Evolutionary conservation across 2,888 invertebrate genomes (phyloP), one percentile per base, ranked within the genome.

Genomic region (Polymixis lichenea): DNA sequence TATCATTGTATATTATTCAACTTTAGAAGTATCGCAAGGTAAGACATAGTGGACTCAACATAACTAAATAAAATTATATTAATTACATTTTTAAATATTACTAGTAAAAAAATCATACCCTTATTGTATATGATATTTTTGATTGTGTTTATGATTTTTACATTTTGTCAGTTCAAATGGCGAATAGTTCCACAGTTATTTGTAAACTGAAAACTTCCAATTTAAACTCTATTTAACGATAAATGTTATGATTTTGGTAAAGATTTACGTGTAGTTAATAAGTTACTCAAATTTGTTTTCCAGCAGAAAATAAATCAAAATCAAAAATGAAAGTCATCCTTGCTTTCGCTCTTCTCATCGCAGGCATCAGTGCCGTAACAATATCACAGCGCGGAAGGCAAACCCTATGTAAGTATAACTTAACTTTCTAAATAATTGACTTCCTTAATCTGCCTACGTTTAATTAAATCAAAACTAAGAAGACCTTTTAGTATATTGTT

Each of bases 281-380:
- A 38, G 1, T 53, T 22, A 19, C 15, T 56, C 0, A 28, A 28
- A 28, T 32, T 0, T 32, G 17, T 53, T 68, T 75, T 65, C 1
- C 49, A 56, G 58, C 38, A 66, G 7, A 49, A 53, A 25, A 49
- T 2, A 64, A 66, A 75, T 4, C 3, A 0, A 77, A 61, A 70
- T 61, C 68, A 92, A 88, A n/a, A 66, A 94, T 94, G 94, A 93
- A 92, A 79, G 53, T 65, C 60, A 55, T 91, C 53, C 82, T 93
- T 64, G 85, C 86, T 9, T 87, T 92, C n/a, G 85, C 90, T 13
- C 77, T 90, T 19, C 77, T 94, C 28, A 60, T 93, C n/a, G 92
- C 87, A 5, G 86, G 91, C 75, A 90, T 88, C 32, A 86, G 78
- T 61, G 92, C 92, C 15, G 51, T 32, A 25, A 3, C n/a, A 8